Evolutionary conservation across 2,888 invertebrate species (phyloP).

Genomic region (Cantharis rufa): DNA sequence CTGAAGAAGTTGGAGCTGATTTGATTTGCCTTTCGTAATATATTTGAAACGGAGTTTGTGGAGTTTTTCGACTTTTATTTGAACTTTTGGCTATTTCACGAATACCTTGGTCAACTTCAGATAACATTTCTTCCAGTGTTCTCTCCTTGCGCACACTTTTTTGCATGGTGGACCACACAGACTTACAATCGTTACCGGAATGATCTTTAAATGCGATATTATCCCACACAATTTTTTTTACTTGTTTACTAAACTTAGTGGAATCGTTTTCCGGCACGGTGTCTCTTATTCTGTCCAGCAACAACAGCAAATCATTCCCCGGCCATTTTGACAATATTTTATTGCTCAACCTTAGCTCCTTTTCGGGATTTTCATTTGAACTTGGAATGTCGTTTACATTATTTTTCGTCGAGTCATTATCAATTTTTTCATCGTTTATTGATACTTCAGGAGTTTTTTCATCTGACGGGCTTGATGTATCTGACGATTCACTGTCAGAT

Average conservation of each 20-base stretch:
- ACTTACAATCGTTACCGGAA: neutral
- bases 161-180: neutral
- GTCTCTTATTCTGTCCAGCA: neutral
- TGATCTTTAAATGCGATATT: neutral
- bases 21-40: neutral
- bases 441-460: too few species aligned
- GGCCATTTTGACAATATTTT: neutral
- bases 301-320: neutral
- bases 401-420: too few species aligned
- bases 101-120: neutral
- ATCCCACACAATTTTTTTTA: neutral
- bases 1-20: neutral
- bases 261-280: neutral
- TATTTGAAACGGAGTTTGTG: neutral
- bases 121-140: neutral
- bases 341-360: neutral
- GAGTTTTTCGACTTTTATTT: neutral
- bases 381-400: neutral
- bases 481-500: too few species aligned
- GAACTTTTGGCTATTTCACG: neutral
- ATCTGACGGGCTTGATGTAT: too few species aligned
- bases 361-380: neutral
- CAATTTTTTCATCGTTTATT: too few species aligned
- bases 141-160: neutral
- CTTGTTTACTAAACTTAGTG: neutral